These are phyloP conservation scores for Sphecodes monilicornis DNA, from an alignment of 2,888 invertebrate genomes.

Conservation along the genomic window DNA sequence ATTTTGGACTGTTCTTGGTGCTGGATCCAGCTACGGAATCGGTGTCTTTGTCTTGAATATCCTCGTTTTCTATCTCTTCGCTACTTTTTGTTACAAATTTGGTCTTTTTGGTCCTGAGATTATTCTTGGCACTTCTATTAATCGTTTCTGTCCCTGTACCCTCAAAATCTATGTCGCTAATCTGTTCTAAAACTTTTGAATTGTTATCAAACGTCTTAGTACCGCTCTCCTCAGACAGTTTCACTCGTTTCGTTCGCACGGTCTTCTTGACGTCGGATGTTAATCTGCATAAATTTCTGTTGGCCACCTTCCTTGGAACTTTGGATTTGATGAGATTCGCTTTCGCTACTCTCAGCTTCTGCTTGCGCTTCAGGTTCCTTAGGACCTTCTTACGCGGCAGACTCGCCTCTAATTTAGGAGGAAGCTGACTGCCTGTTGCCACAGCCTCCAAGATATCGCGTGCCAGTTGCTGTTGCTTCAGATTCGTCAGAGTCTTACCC, in stretches of 20 bases:
- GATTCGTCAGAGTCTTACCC: slow-evolving; percentile 72
- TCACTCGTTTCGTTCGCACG: slow-evolving; percentile 68
- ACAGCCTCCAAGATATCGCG: slow-evolving; percentile 81
- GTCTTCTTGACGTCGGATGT: slow-evolving; percentile 72
- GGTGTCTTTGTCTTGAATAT: slow-evolving; percentile 66
- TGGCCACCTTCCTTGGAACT: slow-evolving; percentile 78
- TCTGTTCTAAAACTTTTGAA: slow-evolving; percentile 54
- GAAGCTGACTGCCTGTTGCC: slow-evolving; percentile 81
- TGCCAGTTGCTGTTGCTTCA: slow-evolving; percentile 77
- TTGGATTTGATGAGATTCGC: slow-evolving; percentile 80
- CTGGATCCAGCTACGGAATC: slow-evolving; percentile 55
- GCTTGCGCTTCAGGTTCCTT: slow-evolving; percentile 79
- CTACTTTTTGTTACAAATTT: slow-evolving; percentile 60
- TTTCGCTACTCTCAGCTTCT: slow-evolving; percentile 79
- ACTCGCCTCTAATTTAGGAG: slow-evolving; percentile 79
- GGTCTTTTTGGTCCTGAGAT: slow-evolving; percentile 74
- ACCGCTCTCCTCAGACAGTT: slow-evolving; percentile 53
- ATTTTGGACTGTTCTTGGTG: slow-evolving; percentile 77
- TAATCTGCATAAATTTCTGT: slow-evolving; percentile 76
- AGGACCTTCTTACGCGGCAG: slow-evolving; percentile 81
- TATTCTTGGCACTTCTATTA: slow-evolving; percentile 77
- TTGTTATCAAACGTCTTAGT: slow-evolving; percentile 45
- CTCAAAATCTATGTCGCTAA: slow-evolving; percentile 55
- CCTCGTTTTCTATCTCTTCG: slow-evolving; percentile 63
- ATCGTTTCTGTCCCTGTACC: slow-evolving; percentile 61